These are phyloP conservation scores for Eilema griseolum DNA, from an alignment of 2,888 invertebrate genomes.

Conservation along the genomic window DNA sequence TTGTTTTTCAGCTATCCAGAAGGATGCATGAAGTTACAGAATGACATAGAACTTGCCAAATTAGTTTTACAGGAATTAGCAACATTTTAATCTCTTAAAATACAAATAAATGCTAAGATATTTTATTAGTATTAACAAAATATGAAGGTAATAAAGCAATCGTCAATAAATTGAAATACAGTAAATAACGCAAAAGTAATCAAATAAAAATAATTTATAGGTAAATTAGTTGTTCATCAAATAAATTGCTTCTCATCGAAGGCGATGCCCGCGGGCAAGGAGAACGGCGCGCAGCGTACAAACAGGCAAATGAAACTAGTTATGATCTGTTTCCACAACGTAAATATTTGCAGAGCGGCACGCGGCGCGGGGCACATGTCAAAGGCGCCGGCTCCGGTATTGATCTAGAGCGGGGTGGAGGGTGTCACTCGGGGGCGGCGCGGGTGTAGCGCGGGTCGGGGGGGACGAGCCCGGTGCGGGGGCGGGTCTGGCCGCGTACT, in stretches of 20 bases:
- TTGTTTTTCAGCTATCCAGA: background rate
- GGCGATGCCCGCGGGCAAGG: constrained; percentile 28
- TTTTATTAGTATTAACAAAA: background rate
- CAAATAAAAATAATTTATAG: constrained; percentile 38
- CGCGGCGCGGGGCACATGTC: constrained; percentile 84
- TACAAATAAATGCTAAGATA: background rate
- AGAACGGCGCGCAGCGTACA: constrained; percentile 53
- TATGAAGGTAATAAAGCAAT: background rate
- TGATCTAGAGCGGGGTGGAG: constrained; percentile 77
- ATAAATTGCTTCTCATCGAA: constrained; percentile 61
- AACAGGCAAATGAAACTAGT: constrained; percentile 79
- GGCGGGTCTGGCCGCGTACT: constrained; percentile 64
- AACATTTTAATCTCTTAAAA: background rate
- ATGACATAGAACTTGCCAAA: background rate
- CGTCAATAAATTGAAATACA: background rate
- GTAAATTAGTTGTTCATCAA: constrained; percentile 56
- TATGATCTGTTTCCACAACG: constrained; percentile 85
- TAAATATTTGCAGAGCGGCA: constrained; percentile 85
- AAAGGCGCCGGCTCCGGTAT: constrained; percentile 85
- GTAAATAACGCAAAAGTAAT: constrained; percentile 10
- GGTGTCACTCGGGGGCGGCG: constrained; percentile 31
- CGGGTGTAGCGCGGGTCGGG: constrained; percentile 25
- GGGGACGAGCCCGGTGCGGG: constrained; percentile 27
- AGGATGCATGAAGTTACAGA: background rate
- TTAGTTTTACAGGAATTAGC: background rate